phyloP scores from a whole-genome alignment of 2,888 invertebrate species.

The Apoda limacodes region DNA sequence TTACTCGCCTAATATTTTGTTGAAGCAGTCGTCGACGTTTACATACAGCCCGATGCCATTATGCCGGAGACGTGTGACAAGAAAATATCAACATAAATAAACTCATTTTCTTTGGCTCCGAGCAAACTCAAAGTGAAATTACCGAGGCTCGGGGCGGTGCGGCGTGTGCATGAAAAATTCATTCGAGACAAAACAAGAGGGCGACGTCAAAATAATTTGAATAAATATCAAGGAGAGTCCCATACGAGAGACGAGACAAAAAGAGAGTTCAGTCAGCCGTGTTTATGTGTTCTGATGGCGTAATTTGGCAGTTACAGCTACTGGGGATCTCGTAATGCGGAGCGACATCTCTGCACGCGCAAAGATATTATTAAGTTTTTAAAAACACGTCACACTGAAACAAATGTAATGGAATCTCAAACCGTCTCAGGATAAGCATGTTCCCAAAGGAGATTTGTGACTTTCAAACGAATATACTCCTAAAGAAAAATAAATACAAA shows the following conservation, averaged over 20 bases:
- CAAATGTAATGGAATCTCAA: too few species aligned
- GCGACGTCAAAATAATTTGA: conserved; percentile 63
- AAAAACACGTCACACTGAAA: conserved; percentile 38
- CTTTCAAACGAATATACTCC: conserved; percentile 3
- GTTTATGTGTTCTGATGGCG: conserved; percentile 57
- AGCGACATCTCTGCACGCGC: conserved; percentile 41
- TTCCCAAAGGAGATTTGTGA: conserved; percentile 4
- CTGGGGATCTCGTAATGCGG: conserved; percentile 38
- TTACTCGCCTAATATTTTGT: conserved; percentile 33
- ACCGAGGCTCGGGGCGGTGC: conserved; percentile 48
- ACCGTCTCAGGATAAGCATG: too few species aligned
- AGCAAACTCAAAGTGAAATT: conserved; percentile 64
- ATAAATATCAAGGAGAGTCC: conserved; percentile 53
- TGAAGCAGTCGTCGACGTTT: too few species aligned
- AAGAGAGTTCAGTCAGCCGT: conserved; percentile 51
- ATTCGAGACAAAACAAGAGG: conserved; percentile 60
- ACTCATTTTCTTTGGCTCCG: conserved; percentile 48
- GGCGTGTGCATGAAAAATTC: conserved; percentile 67
- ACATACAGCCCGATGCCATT: conserved; percentile 31
- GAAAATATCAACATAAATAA: conserved; percentile 50
- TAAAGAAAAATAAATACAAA: conserved; percentile 3
- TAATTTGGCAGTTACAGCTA: conserved; percentile 52
- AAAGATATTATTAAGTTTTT: conserved; percentile 59
- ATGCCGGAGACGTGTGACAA: conserved; percentile 36
- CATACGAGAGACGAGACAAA: conserved; percentile 56